Conservation (phyloP, 2,888 invertebrate genomes). For the Cylloceria caligata region DNA sequence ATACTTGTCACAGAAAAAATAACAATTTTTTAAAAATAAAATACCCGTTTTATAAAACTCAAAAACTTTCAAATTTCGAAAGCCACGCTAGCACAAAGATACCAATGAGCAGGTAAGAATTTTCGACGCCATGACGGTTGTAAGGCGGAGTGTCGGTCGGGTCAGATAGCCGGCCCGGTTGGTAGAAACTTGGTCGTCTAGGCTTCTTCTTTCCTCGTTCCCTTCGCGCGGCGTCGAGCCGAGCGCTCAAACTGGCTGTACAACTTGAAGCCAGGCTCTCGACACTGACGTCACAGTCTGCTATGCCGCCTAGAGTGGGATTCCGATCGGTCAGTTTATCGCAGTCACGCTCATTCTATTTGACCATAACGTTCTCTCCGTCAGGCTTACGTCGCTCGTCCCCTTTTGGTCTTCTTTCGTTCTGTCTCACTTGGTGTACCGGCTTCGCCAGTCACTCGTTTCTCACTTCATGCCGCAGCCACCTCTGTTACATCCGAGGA, state of each 20-base stretch:
- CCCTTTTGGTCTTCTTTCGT: constrained; percentile 27
- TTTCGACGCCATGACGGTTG: constrained; percentile 57
- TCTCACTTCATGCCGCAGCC: constrained; percentile 18
- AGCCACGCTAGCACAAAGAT: background rate
- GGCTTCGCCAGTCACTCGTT: constrained; percentile 17
- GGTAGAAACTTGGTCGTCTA: constrained; percentile 50
- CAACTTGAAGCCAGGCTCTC: constrained; percentile 60
- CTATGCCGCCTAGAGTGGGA: constrained; percentile 76
- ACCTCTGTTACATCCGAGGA: background rate
- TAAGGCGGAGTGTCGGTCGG: constrained; percentile 25
- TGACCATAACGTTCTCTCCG: constrained; percentile 6
- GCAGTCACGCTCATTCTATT: constrained; percentile 45
- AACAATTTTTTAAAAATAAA: background rate
- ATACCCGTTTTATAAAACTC: background rate
- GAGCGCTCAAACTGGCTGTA: constrained; percentile 68
- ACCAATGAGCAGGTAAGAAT: constrained; percentile 56
- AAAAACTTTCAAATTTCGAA: background rate
- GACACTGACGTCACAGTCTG: constrained; percentile 63
- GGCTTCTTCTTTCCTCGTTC: constrained; percentile 61
- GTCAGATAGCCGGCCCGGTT: constrained; percentile 50
- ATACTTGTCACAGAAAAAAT: background rate
- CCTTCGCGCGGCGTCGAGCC: constrained; percentile 61
- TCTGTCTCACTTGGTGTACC: background rate
- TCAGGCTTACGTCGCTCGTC: constrained; percentile 25
- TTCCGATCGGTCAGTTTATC: constrained; percentile 73